Conservation (phyloP, 2,888 invertebrate species). For the Chalcosyrphus nemorum region DNA sequence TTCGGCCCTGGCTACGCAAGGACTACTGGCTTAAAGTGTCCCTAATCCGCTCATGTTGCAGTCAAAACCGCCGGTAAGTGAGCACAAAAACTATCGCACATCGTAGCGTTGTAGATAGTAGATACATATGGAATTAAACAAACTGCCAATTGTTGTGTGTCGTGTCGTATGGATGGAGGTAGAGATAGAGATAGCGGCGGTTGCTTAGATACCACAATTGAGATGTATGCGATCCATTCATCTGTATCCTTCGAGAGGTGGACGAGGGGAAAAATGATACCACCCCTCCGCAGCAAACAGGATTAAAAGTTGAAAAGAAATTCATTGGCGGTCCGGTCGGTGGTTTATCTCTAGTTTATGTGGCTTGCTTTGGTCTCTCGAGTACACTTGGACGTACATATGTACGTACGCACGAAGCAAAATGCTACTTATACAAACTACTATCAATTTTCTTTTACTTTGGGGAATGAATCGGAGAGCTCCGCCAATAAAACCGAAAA, state of each 20-base stretch:
- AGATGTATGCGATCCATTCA: slow-evolving; percentile 4
- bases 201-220: slow-evolving; percentile 27
- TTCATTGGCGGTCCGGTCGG: slow-evolving; percentile 32
- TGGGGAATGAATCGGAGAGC: slow-evolving; percentile 16
- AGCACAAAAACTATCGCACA: background rate
- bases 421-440: slow-evolving; percentile 25
- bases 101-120: background rate
- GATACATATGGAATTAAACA: slow-evolving; percentile 4
- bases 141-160: background rate
- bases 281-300: slow-evolving; percentile 1
- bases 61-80: background rate
- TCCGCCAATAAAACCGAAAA: slow-evolving; percentile 41
- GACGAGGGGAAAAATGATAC: background rate
- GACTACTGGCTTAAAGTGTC: background rate
- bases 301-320: slow-evolving; percentile 55
- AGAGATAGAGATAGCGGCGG: background rate
- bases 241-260: background rate
- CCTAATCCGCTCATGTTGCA: background rate
- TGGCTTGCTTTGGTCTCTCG: slow-evolving; percentile 35
- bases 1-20: background rate
- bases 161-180: background rate
- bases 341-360: slow-evolving; percentile 38
- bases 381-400: slow-evolving; percentile 28
- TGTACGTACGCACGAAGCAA: background rate
- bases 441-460: slow-evolving; percentile 38